A percentile compares a stretch with the other conserved stretches of the same genome.
Conservation (phyloP, 2,888 invertebrate species). For the Amblyjoppa proteus region DNA sequence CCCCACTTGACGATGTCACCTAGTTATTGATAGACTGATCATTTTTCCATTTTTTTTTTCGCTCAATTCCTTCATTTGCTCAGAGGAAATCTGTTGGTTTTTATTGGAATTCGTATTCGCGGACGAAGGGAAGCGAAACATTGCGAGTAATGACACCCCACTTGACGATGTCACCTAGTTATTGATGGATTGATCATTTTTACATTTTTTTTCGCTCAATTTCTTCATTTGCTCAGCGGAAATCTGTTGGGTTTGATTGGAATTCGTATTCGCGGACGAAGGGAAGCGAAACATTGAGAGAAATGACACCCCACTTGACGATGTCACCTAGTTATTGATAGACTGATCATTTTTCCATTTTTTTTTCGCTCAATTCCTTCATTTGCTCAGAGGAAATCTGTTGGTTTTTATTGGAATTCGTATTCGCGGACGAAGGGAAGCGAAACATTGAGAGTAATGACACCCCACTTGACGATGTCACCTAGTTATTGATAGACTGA, state of each 20-base stretch:
- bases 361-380: not conserved
- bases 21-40: slow-evolving; percentile 75
- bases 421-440: not conserved
- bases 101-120: not conserved
- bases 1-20: slow-evolving; percentile 47
- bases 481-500: slow-evolving; percentile 76
- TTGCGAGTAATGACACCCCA: not conserved
- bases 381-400: not conserved
- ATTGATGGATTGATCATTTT: slow-evolving; percentile 57
- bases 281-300: too few relatives aligned
- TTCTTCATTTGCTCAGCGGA: too few relatives aligned
- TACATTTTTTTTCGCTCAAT: too few relatives aligned
- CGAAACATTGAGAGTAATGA: not conserved
- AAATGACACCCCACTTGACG: too few relatives aligned
- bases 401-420: not conserved
- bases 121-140: not conserved
- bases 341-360: not conserved
- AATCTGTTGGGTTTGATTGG: too few relatives aligned
- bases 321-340: slow-evolving; percentile 79
- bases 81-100: not conserved
- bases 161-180: slow-evolving; percentile 77
- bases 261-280: too few relatives aligned
- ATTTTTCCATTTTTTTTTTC: not conserved
- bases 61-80: not conserved
- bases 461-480: slow-evolving; percentile 10